Evolutionary conservation across 2,888 invertebrate genomes (phyloP), one percentile per base, ranked within the genome.

Genomic region (Meghimatium bilineatum): DNA sequence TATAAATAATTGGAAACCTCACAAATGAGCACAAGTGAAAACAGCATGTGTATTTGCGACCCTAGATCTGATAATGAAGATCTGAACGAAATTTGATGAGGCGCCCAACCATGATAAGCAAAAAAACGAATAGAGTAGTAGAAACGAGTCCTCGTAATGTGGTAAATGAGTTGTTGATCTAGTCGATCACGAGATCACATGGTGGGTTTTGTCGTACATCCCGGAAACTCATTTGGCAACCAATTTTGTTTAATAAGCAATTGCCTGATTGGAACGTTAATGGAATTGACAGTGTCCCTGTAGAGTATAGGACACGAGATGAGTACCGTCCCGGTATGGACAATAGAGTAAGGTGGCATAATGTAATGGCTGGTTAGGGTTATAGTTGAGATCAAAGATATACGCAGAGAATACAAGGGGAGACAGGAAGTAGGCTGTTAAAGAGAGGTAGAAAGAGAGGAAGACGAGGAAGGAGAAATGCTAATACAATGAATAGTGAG

Each of bases 401-500:
- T 56, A 34, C 26, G 29, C 32, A n/a, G 26, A 26, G 6, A 26
- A 63, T 69, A 26, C 20, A 14, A n/a, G 78, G 1, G 66, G 12
- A n/a, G 60, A 29, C 17, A 38, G 49, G 2, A 69, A 71, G 71
- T 49, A 66, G 49, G 52, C 29, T 67, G 38, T 36, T 34, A 5
- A 60, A 78, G 79, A 83, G 79, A 83, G 29, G 60, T 63, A 72
- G 83, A 77, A 60, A 56, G 69, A 69, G 71, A 60, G 69, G n/a
- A 49, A 26, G 78, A 52, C 26, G n/a, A 2, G 12, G 6, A n/a
- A 26, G n/a, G n/a, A n/a, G 26, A 63, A 29, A 12, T 44, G 44
- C 12, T 8, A 44, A 44, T 44, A 44, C 12, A 44, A 5, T 44
- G 44, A 44, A 1, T 1, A n/a, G n/a, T 6, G 26, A n/a, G 26